Percentiles rank a stretch among this genome's conserved stretches.
Evolutionary conservation across 2,113 vertebrate genomes (phyloP).

Genomic region (Apaloderma vittatum): DNA sequence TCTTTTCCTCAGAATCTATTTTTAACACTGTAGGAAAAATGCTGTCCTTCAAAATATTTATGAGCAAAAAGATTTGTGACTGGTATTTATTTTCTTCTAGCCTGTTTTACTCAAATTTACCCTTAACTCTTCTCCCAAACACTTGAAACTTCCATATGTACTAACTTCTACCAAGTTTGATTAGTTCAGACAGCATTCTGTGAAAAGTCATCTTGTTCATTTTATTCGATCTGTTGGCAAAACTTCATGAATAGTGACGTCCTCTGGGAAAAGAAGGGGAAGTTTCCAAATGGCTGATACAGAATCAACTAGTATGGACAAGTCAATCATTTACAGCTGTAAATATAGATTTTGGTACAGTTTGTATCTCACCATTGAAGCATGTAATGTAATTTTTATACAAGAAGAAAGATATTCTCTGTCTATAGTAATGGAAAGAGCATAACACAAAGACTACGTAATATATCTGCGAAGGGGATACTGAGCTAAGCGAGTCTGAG

Average conservation of each 20-base stretch:
- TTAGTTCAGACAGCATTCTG: neutral
- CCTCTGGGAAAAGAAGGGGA: neutral
- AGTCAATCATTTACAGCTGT: neutral
- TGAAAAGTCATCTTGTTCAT: neutral
- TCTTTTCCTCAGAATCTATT: neutral
- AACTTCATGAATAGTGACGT: neutral
- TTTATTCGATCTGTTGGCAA: neutral
- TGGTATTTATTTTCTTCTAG: neutral
- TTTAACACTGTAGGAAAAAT: neutral
- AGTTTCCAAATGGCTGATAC: neutral
- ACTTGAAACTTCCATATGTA: neutral
- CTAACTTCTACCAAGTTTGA: neutral
- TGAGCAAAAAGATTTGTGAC: neutral
- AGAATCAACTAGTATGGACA: neutral
- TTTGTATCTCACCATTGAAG: neutral
- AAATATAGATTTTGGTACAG: neutral
- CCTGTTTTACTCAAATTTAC: neutral
- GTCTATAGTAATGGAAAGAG: neutral
- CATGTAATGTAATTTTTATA: neutral
- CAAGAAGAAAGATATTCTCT: neutral
- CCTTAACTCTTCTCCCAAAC: neutral
- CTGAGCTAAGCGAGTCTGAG: neutral
- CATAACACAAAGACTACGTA: neutral
- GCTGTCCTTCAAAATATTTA: neutral
- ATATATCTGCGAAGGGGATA: neutral